These are phyloP conservation scores for Linyphia triangularis DNA, from an alignment of 2,888 invertebrate genomes.

Conservation along the genomic window DNA sequence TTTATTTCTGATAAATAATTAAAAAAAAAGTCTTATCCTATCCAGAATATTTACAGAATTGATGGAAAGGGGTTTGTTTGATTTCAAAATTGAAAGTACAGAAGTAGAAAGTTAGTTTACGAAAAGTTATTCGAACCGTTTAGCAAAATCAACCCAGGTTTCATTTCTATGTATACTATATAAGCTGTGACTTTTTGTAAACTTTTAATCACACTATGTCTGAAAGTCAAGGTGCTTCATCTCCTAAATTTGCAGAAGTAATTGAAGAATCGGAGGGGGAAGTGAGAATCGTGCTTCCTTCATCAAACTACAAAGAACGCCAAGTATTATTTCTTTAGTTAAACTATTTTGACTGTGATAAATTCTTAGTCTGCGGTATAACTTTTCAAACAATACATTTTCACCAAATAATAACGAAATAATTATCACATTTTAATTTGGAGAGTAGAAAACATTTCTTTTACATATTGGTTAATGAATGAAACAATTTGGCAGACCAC, in stretches of 20 bases:
- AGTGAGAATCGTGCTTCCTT: slow-evolving; percentile 47
- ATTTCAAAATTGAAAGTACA: too few relatives aligned
- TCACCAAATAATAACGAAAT: background rate
- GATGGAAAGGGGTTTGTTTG: too few relatives aligned
- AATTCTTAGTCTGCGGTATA: background rate
- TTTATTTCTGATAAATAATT: too few relatives aligned
- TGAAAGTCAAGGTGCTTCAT: background rate
- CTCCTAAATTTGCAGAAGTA: slow-evolving; percentile 4
- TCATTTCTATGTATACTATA: too few relatives aligned
- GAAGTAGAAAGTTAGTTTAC: too few relatives aligned
- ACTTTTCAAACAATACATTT: background rate
- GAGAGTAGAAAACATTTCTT: background rate
- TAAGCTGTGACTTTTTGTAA: too few relatives aligned
- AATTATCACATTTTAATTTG: background rate
- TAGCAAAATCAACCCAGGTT: too few relatives aligned
- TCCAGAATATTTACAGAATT: too few relatives aligned
- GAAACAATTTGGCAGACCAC: background rate
- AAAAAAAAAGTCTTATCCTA: too few relatives aligned
- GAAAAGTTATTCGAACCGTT: too few relatives aligned
- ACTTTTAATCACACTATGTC: background rate
- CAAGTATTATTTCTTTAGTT: slow-evolving; percentile 34
- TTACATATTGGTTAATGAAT: background rate
- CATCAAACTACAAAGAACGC: slow-evolving; percentile 38
- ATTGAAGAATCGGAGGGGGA: slow-evolving; percentile 38
- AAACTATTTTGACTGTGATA: background rate